Evolutionary conservation across 2,797 vertebrate species (phyloP).

Genomic region (Pseudopleuronectes americanus): DNA sequence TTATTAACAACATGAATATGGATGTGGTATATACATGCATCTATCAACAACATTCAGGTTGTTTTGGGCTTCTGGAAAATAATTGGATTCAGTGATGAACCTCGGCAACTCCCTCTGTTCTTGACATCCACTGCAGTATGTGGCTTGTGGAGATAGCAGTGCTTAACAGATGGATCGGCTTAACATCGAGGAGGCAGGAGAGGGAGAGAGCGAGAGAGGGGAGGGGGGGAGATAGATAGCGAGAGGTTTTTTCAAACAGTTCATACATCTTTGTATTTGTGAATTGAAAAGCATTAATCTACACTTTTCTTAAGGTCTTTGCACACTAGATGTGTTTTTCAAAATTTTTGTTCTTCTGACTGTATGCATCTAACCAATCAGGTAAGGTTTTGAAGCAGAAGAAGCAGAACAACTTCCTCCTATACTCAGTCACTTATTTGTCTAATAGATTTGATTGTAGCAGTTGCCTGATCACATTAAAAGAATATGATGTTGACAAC

Average conservation of each 20-base stretch:
- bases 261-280: background rate
- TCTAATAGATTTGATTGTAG: too few species aligned
- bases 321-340: too few species aligned
- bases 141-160: conserved; percentile 60
- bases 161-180: conserved; percentile 44
- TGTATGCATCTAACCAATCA: too few species aligned
- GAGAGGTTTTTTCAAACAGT: background rate
- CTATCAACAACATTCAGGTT: conserved; percentile 77
- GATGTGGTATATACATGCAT: conserved; percentile 74
- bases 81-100: conserved; percentile 75
- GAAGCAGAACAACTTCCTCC: too few species aligned
- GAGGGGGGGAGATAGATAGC: background rate
- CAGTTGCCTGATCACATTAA: too few species aligned
- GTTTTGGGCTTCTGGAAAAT: conserved; percentile 72
- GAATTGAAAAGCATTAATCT: background rate
- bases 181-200: conserved; percentile 6
- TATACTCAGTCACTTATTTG: too few species aligned
- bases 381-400: too few species aligned
- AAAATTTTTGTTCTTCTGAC: too few species aligned
- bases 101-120: conserved; percentile 66
- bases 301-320: background rate
- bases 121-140: conserved; percentile 44
- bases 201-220: background rate
- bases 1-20: conserved; percentile 79
- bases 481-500: too few species aligned